A percentile compares a stretch with the other conserved stretches of the same genome.
phyloP scores from a whole-genome alignment of 2,113 vertebrate species.

The Perca schrenkii region DNA sequence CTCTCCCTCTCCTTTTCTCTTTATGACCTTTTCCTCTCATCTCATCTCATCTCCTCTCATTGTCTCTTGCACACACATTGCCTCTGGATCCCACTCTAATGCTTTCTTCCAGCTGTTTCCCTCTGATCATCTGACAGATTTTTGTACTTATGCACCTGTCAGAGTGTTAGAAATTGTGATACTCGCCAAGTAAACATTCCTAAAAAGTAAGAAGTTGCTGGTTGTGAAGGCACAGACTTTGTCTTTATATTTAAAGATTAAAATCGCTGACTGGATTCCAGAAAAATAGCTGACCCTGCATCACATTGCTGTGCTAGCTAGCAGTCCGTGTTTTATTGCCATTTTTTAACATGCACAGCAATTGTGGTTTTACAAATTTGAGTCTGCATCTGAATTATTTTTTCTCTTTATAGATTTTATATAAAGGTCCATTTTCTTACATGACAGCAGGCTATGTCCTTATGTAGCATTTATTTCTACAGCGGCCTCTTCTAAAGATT shows the following conservation, averaged over 20 bases:
- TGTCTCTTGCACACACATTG: conserved; percentile 61
- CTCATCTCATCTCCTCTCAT: conserved; percentile 42
- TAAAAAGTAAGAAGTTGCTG: not conserved
- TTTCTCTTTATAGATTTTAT: not conserved
- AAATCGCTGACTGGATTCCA: not conserved
- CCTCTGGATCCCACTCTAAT: conserved; percentile 43
- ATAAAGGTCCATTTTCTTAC: not conserved
- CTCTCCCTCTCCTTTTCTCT: conserved; percentile 52
- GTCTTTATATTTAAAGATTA: not conserved
- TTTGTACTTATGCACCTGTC: conserved; percentile 21
- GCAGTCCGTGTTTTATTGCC: no score
- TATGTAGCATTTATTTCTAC: not conserved
- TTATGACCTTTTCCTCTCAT: conserved; percentile 55
- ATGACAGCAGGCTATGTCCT: not conserved
- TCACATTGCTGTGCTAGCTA: not conserved
- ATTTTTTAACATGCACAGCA: no score
- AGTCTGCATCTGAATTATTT: not conserved
- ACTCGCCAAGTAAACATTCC: not conserved
- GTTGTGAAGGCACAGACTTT: not conserved
- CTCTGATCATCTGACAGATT: conserved; percentile 27
- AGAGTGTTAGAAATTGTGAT: conserved; percentile 1
- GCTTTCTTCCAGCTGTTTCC: conserved; percentile 34
- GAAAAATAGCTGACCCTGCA: not conserved
- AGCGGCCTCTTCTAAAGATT: not conserved
- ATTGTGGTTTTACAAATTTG: not conserved